Conservation (phyloP, 2,888 invertebrate genomes). For the Spodoptera picta region DNA sequence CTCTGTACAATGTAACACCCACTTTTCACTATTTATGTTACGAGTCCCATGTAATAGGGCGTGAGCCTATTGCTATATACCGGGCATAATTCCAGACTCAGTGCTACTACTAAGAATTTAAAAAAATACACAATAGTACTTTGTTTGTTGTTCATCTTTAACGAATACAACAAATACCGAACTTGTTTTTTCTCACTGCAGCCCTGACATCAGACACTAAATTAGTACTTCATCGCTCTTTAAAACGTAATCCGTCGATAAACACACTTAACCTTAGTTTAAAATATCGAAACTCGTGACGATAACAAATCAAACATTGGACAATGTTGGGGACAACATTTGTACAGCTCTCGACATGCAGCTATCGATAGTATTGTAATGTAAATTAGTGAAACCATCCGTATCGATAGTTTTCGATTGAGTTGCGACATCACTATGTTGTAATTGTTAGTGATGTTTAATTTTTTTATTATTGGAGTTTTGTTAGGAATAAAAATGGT, state of each 20-base stretch:
- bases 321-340: slow-evolving; percentile 43
- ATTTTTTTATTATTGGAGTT: too few relatives aligned
- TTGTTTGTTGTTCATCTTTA: too few relatives aligned
- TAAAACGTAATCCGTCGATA: slow-evolving; percentile 21
- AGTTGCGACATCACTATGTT: slow-evolving; percentile 60
- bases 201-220: background rate
- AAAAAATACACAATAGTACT: too few relatives aligned
- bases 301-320: slow-evolving; percentile 47
- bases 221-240: slow-evolving; percentile 11
- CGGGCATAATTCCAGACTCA: too few relatives aligned
- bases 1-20: too few relatives aligned
- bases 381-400: slow-evolving; percentile 58
- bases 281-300: slow-evolving; percentile 23
- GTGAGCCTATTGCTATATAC: too few relatives aligned
- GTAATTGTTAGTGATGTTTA: slow-evolving; percentile 7
- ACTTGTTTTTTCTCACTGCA: background rate
- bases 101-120: too few relatives aligned
- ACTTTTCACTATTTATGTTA: too few relatives aligned
- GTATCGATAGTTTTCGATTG: slow-evolving; percentile 52
- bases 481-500: too few relatives aligned
- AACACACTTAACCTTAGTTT: slow-evolving; percentile 18
- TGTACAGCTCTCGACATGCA: slow-evolving; percentile 52
- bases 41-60: too few relatives aligned
- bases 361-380: slow-evolving; percentile 49
- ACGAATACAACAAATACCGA: too few relatives aligned